phyloP scores from a whole-genome alignment of 2,888 invertebrate genomes.

The Cyaniris semiargus region DNA sequence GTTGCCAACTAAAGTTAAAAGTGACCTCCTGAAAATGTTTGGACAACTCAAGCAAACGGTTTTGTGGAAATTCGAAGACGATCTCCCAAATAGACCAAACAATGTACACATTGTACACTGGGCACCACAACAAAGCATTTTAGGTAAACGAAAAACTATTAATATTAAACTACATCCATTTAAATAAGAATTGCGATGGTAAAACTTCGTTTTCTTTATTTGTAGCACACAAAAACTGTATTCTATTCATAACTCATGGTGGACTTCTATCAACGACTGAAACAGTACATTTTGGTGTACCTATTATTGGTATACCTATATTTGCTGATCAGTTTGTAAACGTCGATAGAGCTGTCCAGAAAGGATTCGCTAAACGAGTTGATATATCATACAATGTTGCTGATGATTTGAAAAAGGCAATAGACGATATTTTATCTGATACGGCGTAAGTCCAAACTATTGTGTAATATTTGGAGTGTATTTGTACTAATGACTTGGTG shows the following conservation, averaged over 20 bases:
- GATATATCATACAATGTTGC: conserved; percentile 48
- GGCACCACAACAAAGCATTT: conserved; percentile 62
- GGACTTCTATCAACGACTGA: conserved; percentile 55
- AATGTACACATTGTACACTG: conserved; percentile 68
- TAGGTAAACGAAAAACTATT: conserved; percentile 40
- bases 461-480: neutral
- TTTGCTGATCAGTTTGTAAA: conserved; percentile 60
- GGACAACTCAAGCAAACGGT: conserved; percentile 63
- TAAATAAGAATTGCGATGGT: no score
- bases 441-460: conserved; percentile 43
- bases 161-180: neutral
- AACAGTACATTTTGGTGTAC: conserved; percentile 52
- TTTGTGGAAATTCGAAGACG: conserved; percentile 71
- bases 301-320: conserved; percentile 55
- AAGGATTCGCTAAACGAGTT: conserved; percentile 53
- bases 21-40: conserved; percentile 56
- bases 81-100: conserved; percentile 51
- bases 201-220: conserved; percentile 1
- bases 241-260: conserved; percentile 54
- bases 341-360: conserved; percentile 51
- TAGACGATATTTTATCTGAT: conserved; percentile 49
- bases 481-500: neutral
- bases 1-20: conserved; percentile 52
- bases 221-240: conserved; percentile 53
- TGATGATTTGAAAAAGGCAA: conserved; percentile 49